phyloP scores from a whole-genome alignment of 2,797 vertebrate genomes.

The Oryzias sinensis region DNA sequence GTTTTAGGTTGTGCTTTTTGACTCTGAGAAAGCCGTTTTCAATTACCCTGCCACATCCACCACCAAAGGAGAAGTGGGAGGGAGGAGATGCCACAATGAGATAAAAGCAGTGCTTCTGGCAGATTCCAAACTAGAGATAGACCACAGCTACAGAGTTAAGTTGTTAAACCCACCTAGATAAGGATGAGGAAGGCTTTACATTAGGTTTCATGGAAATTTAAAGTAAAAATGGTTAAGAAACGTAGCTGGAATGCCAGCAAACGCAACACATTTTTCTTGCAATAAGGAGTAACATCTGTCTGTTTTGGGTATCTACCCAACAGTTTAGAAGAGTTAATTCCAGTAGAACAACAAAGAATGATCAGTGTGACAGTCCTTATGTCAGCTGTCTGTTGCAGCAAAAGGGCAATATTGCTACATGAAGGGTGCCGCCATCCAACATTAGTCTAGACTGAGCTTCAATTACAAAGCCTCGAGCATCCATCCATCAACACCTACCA shows the following conservation, averaged over 20 bases:
- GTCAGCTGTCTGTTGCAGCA: not conserved
- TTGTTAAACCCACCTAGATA: constrained; percentile 21
- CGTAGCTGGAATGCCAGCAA: too few species aligned
- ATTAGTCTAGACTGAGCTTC: not conserved
- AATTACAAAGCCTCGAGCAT: constrained; percentile 1
- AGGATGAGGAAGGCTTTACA: constrained; percentile 22
- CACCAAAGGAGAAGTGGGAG: constrained; percentile 18
- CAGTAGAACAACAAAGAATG: not conserved
- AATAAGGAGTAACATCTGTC: not conserved
- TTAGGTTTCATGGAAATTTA: constrained; percentile 17
- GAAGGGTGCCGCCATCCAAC: not conserved
- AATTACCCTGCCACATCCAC: constrained; percentile 35
- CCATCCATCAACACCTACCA: not conserved
- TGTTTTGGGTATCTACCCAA: too few species aligned
- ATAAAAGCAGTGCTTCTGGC: constrained; percentile 10
- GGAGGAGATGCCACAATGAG: constrained; percentile 25
- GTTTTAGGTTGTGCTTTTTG: constrained; percentile 69
- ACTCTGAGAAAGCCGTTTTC: constrained; percentile 54
- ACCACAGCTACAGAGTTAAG: constrained; percentile 2
- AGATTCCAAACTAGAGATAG: constrained; percentile 11
- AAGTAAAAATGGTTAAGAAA: not conserved
- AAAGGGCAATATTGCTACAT: not conserved
- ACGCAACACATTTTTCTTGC: not conserved
- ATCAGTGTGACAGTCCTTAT: not conserved
- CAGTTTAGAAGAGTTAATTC: too few species aligned